phyloP scores from a whole-genome alignment of 1,140 invertebrate species.

The Macrosteles quadrilineatus region DNA sequence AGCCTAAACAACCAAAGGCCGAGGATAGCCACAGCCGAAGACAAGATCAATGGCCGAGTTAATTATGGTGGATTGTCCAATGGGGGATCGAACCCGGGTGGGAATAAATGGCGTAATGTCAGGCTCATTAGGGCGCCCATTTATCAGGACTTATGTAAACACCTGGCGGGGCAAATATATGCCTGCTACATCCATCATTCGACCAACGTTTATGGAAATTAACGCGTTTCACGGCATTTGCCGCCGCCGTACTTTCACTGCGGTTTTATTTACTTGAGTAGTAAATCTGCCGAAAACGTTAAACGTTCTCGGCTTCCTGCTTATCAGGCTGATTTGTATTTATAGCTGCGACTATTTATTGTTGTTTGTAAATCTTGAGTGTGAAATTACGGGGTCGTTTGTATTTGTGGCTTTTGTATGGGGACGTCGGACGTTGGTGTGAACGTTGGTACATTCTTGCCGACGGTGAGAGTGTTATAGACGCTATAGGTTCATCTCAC shows the following conservation, averaged over 20 bases:
- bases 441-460: no score
- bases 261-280: neutral
- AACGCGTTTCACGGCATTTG: neutral
- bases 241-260: neutral
- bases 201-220: conserved; percentile 9
- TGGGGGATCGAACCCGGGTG: neutral
- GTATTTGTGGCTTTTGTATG: no score
- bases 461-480: no score
- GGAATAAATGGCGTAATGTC: conserved; percentile 4
- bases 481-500: no score
- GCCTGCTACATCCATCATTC: neutral
- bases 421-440: no score
- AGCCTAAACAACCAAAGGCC: neutral
- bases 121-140: neutral
- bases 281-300: neutral
- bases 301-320: no score
- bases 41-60: neutral
- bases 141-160: conserved; percentile 8
- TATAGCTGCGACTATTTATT: no score
- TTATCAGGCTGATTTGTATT: no score
- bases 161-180: conserved; percentile 4
- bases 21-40: neutral
- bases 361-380: no score
- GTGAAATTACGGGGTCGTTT: no score
- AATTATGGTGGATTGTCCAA: neutral